A percentile compares a stretch with the other conserved stretches of the same genome.
These are phyloP conservation scores for Neolamprologus toae DNA, from an alignment of 2,113 vertebrate genomes.

Conservation along the genomic window DNA sequence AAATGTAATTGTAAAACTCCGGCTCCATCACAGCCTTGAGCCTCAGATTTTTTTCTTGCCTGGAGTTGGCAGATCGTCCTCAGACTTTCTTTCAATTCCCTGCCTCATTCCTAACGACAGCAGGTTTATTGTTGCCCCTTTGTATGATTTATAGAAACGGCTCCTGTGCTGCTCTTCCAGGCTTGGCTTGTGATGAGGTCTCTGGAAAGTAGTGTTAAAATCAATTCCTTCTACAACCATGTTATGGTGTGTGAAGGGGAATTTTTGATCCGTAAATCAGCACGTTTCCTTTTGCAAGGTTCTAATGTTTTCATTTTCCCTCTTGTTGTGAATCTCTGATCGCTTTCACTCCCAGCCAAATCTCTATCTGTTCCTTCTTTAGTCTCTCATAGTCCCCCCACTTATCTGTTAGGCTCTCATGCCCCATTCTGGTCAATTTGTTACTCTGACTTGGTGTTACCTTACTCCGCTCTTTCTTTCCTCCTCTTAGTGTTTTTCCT, in stretches of 20 bases:
- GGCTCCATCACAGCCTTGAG: slow-evolving; percentile 2
- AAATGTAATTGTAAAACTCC: slow-evolving; percentile 2
- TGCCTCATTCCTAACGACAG: slow-evolving; percentile 12
- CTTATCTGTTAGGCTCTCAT: neutral
- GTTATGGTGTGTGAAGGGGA: neutral
- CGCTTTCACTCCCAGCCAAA: neutral
- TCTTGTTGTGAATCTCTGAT: neutral
- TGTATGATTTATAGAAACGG: slow-evolving; percentile 36
- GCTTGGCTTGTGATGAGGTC: neutral
- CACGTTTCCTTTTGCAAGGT: neutral
- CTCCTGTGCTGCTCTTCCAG: neutral
- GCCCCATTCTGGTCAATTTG: neutral
- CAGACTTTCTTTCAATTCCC: slow-evolving; percentile 37
- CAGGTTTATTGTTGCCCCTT: slow-evolving; percentile 14
- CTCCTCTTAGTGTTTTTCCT: slow-evolving; percentile 13
- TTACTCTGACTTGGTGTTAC: neutral
- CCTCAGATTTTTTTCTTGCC: neutral
- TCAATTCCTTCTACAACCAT: neutral
- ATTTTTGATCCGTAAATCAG: neutral
- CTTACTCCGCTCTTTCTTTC: neutral
- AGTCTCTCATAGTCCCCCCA: neutral
- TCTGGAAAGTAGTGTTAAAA: neutral
- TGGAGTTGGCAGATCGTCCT: neutral
- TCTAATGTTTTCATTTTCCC: neutral
- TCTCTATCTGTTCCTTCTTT: neutral